A percentile compares a stretch with the other conserved stretches of the same genome.
phyloP scores from a whole-genome alignment of 2,888 invertebrate species.

The Drosophila fungiperda region DNA sequence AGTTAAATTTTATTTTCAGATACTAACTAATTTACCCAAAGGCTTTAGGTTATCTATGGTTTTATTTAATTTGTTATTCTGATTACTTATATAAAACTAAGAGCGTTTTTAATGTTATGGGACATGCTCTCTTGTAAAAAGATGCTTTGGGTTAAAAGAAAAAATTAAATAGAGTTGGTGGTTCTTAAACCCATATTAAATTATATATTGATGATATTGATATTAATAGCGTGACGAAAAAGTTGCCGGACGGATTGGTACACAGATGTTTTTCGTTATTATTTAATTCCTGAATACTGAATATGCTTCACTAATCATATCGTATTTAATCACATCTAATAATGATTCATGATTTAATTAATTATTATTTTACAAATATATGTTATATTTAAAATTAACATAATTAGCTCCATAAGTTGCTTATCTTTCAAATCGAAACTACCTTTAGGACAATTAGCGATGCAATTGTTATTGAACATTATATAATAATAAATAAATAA shows the following conservation, averaged over 20 bases:
- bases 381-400: background rate
- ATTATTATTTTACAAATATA: background rate
- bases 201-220: background rate
- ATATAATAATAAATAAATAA: background rate
- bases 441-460: background rate
- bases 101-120: background rate
- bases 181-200: background rate
- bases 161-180: background rate
- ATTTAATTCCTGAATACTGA: background rate
- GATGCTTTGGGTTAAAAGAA: background rate
- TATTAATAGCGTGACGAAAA: background rate
- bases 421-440: background rate
- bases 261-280: background rate
- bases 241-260: slow-evolving; percentile 2
- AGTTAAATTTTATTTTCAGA: background rate
- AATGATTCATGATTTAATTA: background rate
- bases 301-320: background rate
- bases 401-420: background rate
- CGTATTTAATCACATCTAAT: background rate
- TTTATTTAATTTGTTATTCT: background rate
- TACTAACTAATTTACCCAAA: background rate
- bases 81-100: background rate
- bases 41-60: background rate
- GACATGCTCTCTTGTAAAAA: background rate
- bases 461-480: background rate